Evolutionary conservation across 2,113 vertebrate genomes (phyloP).

Genomic region (Micromys minutus): DNA sequence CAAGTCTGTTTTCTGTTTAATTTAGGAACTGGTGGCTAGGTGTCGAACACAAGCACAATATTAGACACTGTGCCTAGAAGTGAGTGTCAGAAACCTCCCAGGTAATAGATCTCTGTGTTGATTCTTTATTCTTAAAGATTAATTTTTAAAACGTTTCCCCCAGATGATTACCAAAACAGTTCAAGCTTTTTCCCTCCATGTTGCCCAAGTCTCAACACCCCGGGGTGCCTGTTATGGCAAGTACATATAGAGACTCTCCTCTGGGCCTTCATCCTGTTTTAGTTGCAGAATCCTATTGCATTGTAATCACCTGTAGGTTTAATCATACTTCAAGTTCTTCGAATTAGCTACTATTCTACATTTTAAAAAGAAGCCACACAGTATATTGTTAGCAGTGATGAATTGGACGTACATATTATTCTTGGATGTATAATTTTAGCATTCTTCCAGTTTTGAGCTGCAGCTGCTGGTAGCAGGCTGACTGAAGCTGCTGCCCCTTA

Average conservation of each 20-base stretch:
- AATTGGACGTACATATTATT: background rate
- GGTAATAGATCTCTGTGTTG: background rate
- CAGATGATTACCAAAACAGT: background rate
- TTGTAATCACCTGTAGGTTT: background rate
- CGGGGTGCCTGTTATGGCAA: background rate
- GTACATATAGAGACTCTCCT: background rate
- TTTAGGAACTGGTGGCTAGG: background rate
- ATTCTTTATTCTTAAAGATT: background rate
- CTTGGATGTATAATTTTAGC: background rate
- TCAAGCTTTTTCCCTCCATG: background rate
- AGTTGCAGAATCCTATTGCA: background rate
- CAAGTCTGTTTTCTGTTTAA: background rate
- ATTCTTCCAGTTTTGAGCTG: background rate
- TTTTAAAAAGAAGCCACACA: background rate
- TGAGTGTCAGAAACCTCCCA: background rate
- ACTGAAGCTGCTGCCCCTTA: background rate
- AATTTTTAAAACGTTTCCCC: constrained; percentile 44
- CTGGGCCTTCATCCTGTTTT: background rate
- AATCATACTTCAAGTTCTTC: background rate
- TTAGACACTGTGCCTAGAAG: background rate
- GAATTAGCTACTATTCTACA: background rate
- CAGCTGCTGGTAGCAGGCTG: background rate
- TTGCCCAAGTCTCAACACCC: background rate
- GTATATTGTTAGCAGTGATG: background rate
- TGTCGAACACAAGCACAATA: background rate